phyloP scores from a whole-genome alignment of 2,888 invertebrate species.

The Pyrrhosoma nymphula region DNA sequence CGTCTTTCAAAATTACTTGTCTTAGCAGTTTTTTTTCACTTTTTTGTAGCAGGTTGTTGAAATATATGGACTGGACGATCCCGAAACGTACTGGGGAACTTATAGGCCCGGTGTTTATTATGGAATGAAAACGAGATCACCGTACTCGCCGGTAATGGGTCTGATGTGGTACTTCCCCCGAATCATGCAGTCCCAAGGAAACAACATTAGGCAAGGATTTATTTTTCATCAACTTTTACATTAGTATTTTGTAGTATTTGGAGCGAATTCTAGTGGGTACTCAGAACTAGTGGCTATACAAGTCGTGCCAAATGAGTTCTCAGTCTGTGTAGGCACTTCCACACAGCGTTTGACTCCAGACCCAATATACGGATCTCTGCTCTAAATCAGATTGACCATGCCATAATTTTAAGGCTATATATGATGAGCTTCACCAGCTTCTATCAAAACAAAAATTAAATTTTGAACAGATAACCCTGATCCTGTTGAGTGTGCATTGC shows the following conservation, averaged over 20 bases:
- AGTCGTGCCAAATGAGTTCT: too few relatives aligned
- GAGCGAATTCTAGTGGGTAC: not conserved
- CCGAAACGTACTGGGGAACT: constrained; percentile 95
- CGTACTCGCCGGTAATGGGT: constrained; percentile 93
- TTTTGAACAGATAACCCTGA: too few relatives aligned
- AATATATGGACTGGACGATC: constrained; percentile 85
- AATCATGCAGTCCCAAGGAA: constrained; percentile 83
- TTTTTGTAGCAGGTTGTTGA: constrained; percentile 82
- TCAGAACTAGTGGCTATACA: too few relatives aligned
- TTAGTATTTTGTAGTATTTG: not conserved
- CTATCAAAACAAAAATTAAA: too few relatives aligned
- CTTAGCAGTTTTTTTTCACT: not conserved
- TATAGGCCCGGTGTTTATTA: constrained; percentile 94
- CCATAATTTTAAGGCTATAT: too few relatives aligned
- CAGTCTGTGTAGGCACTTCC: too few relatives aligned
- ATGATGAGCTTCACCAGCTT: too few relatives aligned
- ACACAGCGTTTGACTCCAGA: too few relatives aligned
- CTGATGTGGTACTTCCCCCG: constrained; percentile 97
- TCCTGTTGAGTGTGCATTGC: too few relatives aligned
- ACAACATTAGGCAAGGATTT: constrained; percentile 84
- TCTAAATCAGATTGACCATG: too few relatives aligned
- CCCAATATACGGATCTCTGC: too few relatives aligned
- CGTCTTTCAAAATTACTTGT: constrained; percentile 30
- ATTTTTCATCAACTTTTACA: not conserved
- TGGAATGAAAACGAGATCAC: constrained; percentile 94